phyloP scores from a whole-genome alignment of 2,113 vertebrate genomes.

The Lichenostomus cassidix region DNA sequence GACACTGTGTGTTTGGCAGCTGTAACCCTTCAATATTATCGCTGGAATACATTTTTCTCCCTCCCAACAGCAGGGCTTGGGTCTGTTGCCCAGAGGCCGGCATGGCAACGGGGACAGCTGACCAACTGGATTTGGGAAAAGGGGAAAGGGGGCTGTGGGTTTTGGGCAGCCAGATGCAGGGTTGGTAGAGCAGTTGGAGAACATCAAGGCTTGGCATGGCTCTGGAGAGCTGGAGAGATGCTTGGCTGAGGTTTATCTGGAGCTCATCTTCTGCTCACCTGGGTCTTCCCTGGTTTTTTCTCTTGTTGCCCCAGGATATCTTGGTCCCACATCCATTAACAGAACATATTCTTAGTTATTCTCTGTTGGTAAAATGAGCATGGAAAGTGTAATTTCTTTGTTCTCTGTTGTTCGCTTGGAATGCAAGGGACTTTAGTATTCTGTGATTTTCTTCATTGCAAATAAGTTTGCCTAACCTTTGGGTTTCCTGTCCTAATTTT shows the following conservation, averaged over 20 bases:
- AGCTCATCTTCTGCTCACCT: not conserved
- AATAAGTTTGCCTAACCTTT: not conserved
- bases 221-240: not conserved
- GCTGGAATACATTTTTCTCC: conserved; percentile 69
- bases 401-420: not conserved
- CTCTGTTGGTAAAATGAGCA: not conserved
- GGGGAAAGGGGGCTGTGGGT: not conserved
- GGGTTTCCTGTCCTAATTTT: not conserved
- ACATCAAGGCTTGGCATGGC: not conserved
- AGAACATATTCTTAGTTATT: not conserved
- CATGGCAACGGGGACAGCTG: conserved; percentile 51
- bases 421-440: not conserved
- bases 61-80: not conserved
- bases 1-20: conserved; percentile 76
- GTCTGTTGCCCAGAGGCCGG: conserved; percentile 31
- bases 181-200: not conserved
- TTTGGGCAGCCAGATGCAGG: not conserved
- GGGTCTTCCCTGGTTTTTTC: not conserved
- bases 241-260: not conserved
- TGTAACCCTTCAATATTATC: conserved; percentile 70
- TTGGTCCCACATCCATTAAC: not conserved
- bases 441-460: not conserved
- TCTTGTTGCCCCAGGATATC: not conserved
- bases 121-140: conserved; percentile 36
- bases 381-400: not conserved